Evolutionary conservation across 2,888 invertebrate species (phyloP).

Genomic region (Cactoblastis cactorum): DNA sequence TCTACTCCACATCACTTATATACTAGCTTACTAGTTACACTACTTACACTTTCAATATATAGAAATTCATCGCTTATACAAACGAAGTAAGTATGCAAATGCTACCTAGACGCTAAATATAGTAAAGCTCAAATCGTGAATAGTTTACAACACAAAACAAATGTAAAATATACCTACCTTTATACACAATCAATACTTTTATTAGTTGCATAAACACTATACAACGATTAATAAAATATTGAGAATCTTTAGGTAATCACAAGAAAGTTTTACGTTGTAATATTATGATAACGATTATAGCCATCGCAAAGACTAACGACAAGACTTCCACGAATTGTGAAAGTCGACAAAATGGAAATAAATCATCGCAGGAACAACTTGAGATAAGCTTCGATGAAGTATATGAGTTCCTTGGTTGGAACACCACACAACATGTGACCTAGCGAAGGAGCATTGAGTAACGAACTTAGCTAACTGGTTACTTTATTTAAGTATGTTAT

Average conservation of each 20-base stretch:
- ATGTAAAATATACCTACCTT: too few relatives aligned
- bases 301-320: conserved; percentile 53
- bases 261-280: conserved; percentile 12
- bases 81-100: too few relatives aligned
- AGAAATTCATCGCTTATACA: too few relatives aligned
- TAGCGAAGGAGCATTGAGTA: conserved; percentile 22
- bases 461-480: not conserved
- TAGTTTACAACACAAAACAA: too few relatives aligned
- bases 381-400: conserved; percentile 65
- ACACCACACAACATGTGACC: conserved; percentile 54
- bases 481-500: not conserved
- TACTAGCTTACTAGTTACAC: too few relatives aligned
- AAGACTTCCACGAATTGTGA: conserved; percentile 55
- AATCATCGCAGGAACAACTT: conserved; percentile 62
- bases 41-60: too few relatives aligned
- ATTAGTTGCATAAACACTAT: not conserved
- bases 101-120: too few relatives aligned
- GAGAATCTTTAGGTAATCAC: not conserved
- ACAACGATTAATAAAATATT: not conserved
- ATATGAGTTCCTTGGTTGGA: conserved; percentile 43
- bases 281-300: conserved; percentile 47
- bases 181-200: too few relatives aligned
- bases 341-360: conserved; percentile 58
- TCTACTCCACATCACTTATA: too few relatives aligned
- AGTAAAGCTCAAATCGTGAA: too few relatives aligned